These are phyloP conservation scores for Acomys russatus DNA, from an alignment of 2,797 vertebrate genomes.

Conservation along the genomic window DNA sequence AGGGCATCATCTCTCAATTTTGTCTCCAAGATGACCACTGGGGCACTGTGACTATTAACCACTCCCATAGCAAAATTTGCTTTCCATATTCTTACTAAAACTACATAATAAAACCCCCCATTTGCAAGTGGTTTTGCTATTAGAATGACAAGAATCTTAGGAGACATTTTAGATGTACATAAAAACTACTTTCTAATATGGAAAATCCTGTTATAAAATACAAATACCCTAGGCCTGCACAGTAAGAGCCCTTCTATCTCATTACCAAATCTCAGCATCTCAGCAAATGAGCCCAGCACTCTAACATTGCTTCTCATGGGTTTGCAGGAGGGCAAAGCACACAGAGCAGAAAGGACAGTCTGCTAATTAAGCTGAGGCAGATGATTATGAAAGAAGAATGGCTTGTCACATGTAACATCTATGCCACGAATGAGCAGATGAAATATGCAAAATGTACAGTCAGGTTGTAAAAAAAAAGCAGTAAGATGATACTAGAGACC, in stretches of 20 bases:
- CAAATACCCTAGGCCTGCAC: constrained; percentile 75
- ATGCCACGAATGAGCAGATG: constrained; percentile 87
- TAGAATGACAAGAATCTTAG: constrained; percentile 60
- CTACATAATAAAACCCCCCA: constrained; percentile 33
- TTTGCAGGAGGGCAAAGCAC: constrained; percentile 90
- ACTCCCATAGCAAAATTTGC: constrained; percentile 11
- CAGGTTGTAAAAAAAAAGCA: constrained; percentile 88
- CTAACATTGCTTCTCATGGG: constrained; percentile 86
- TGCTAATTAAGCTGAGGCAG: constrained; percentile 92
- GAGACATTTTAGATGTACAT: constrained; percentile 57
- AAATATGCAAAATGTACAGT: constrained; percentile 89
- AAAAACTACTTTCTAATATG: constrained; percentile 70
- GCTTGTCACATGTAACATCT: constrained; percentile 88
- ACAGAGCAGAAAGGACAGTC: constrained; percentile 89
- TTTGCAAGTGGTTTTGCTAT: constrained; percentile 57
- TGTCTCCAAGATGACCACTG: not conserved
- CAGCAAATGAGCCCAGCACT: constrained; percentile 90
- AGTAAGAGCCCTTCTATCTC: constrained; percentile 82
- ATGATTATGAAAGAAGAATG: constrained; percentile 86
- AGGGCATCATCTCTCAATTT: not conserved
- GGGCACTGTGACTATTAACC: not conserved
- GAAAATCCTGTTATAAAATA: constrained; percentile 79
- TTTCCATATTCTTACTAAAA: constrained; percentile 62
- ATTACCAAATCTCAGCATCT: constrained; percentile 89
- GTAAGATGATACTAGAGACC: constrained; percentile 85